A percentile compares a stretch with the other conserved stretches of the same genome.
phyloP scores from a whole-genome alignment of 2,888 invertebrate species.

The Drosophila phalerata region DNA sequence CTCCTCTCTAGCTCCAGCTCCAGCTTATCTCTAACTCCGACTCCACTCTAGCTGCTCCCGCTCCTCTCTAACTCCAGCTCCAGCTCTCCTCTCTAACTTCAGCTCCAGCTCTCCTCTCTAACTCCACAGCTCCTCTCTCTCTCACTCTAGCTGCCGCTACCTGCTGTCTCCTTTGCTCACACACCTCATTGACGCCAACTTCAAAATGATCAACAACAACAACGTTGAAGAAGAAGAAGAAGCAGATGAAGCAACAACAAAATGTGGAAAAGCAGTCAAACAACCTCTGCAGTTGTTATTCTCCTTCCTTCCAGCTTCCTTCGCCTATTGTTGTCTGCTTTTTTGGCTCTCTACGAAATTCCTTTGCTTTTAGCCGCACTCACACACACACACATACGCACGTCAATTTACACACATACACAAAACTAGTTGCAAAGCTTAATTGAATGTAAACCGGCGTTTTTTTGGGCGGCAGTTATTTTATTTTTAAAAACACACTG shows the following conservation, averaged over 20 bases:
- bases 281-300: constrained; percentile 80
- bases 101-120: constrained; percentile 16
- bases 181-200: neutral
- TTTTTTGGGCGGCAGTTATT: constrained; percentile 48
- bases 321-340: constrained; percentile 71
- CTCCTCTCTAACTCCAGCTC: no score
- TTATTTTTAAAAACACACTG: constrained; percentile 50
- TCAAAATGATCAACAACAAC: constrained; percentile 8
- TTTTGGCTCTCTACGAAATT: constrained; percentile 59
- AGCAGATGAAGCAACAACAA: neutral
- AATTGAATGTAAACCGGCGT: constrained; percentile 66
- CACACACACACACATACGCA: constrained; percentile 35
- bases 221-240: neutral
- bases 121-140: no score
- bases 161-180: no score
- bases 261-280: constrained; percentile 70
- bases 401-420: constrained; percentile 24
- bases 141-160: neutral
- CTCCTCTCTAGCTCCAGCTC: constrained; percentile 52
- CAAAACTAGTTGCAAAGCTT: constrained; percentile 67
- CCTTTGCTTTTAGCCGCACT: constrained; percentile 54
- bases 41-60: constrained; percentile 8
- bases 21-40: no score
- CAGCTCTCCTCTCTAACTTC: no score
- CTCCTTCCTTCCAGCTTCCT: constrained; percentile 45